phyloP scores from a whole-genome alignment of 1,140 invertebrate species.

The Pteromalus puparum region DNA sequence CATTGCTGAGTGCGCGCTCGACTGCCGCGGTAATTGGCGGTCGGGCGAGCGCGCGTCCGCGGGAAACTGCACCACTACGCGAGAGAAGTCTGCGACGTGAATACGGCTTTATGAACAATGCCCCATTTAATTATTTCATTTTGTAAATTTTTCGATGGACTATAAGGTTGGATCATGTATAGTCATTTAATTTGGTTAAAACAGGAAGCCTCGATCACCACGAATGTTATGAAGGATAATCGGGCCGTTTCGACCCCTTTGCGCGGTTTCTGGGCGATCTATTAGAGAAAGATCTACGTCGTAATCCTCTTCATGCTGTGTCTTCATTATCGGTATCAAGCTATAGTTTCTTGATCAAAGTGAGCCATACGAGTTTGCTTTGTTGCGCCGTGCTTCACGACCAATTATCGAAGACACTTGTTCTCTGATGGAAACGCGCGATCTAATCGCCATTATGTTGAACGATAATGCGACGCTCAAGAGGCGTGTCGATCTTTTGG shows the following conservation, averaged over 20 bases:
- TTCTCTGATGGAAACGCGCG: slow-evolving; percentile 20
- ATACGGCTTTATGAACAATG: not conserved
- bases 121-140: slow-evolving; percentile 37
- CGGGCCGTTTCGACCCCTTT: too few relatives aligned
- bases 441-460: slow-evolving; percentile 29
- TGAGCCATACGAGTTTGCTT: slow-evolving; percentile 14
- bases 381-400: slow-evolving; percentile 15
- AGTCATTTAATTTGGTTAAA: too few relatives aligned
- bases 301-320: too few relatives aligned
- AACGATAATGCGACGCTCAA: not conserved
- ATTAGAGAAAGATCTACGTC: too few relatives aligned
- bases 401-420: slow-evolving; percentile 38
- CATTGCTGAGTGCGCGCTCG: slow-evolving; percentile 45
- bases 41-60: slow-evolving; percentile 57
- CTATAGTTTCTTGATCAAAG: not conserved
- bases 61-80: slow-evolving; percentile 57
- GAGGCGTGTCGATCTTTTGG: slow-evolving; percentile 28
- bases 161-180: too few relatives aligned
- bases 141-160: not conserved
- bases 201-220: too few relatives aligned
- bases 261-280: too few relatives aligned
- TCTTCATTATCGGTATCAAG: not conserved
- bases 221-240: too few relatives aligned
- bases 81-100: not conserved
- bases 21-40: slow-evolving; percentile 64